phyloP scores from a whole-genome alignment of 2,113 vertebrate species.

The Mugil cephalus region DNA sequence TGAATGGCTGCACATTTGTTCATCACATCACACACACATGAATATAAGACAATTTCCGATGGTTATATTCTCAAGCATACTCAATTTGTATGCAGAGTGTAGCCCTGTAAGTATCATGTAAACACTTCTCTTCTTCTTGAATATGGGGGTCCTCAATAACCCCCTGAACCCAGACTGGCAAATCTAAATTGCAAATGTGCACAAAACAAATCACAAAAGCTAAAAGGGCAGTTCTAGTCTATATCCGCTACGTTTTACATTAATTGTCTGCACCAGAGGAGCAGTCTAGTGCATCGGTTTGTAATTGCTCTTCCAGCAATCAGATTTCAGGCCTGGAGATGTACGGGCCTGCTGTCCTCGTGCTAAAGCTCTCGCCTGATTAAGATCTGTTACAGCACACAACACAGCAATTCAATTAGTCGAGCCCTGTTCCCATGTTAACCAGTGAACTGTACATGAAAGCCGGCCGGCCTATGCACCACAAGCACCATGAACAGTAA shows the following conservation, averaged over 20 bases:
- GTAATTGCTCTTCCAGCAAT: conserved; percentile 38
- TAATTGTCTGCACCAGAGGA: background rate
- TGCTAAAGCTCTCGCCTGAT: conserved; percentile 49
- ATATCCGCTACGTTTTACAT: background rate
- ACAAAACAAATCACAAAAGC: conserved; percentile 17
- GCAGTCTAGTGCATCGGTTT: conserved; percentile 5
- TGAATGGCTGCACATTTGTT: background rate
- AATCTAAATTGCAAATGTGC: conserved; percentile 52
- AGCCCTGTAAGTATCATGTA: no score
- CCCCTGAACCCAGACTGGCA: conserved; percentile 33
- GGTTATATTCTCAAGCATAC: no score
- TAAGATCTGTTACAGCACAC: conserved; percentile 65
- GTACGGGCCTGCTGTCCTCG: conserved; percentile 14
- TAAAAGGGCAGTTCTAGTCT: background rate
- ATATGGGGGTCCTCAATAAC: conserved; percentile 37
- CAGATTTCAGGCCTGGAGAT: conserved; percentile 42
- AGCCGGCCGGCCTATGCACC: conserved; percentile 22
- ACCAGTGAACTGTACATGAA: conserved; percentile 54
- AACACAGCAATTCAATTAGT: conserved; percentile 69
- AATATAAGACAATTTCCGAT: background rate
- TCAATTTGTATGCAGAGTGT: conserved; percentile 36
- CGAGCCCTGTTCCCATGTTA: conserved; percentile 35
- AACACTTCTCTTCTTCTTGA: conserved; percentile 34
- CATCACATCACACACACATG: background rate
- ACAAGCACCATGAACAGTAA: background rate